A percentile compares a stretch with the other conserved stretches of the same genome.
phyloP scores from a whole-genome alignment of 2,888 invertebrate genomes.

The Gonocerus acuteangulatus region DNA sequence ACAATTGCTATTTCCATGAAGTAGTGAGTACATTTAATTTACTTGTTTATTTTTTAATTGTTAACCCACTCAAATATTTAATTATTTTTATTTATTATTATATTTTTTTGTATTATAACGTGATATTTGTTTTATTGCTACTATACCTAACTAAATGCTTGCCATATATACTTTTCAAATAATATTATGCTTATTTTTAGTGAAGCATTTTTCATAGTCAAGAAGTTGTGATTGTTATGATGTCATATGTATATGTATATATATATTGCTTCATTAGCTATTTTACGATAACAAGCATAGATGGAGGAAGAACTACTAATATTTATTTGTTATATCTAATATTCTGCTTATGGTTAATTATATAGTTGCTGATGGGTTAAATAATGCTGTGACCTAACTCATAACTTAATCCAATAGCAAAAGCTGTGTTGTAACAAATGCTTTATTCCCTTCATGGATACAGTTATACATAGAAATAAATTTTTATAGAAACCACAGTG shows the following conservation, averaged over 20 bases:
- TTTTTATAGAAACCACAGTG: too few relatives aligned
- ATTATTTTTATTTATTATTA: slow-evolving; percentile 28
- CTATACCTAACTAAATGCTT: slow-evolving; percentile 12
- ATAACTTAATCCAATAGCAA: slow-evolving; percentile 7
- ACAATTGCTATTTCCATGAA: slow-evolving; percentile 24
- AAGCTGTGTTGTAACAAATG: slow-evolving; percentile 8
- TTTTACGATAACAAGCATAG: slow-evolving; percentile 14
- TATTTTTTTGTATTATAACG: slow-evolving; percentile 20
- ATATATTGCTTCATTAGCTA: slow-evolving; percentile 17
- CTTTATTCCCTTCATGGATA: slow-evolving; percentile 16
- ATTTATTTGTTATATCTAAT: background rate
- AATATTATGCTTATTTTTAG: background rate
- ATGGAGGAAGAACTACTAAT: background rate
- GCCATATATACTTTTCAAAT: background rate
- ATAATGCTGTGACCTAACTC: background rate
- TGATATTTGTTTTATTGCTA: slow-evolving; percentile 15
- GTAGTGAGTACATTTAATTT: slow-evolving; percentile 11
- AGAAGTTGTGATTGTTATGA: slow-evolving; percentile 11
- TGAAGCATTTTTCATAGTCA: background rate
- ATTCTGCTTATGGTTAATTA: background rate
- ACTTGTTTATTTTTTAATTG: slow-evolving; percentile 24
- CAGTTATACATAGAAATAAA: background rate
- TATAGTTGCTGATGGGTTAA: background rate
- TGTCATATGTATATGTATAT: slow-evolving; percentile 13
- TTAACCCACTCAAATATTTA: slow-evolving; percentile 33